Conservation (phyloP, 2,113 vertebrate species). For the Catagonus wagneri region DNA sequence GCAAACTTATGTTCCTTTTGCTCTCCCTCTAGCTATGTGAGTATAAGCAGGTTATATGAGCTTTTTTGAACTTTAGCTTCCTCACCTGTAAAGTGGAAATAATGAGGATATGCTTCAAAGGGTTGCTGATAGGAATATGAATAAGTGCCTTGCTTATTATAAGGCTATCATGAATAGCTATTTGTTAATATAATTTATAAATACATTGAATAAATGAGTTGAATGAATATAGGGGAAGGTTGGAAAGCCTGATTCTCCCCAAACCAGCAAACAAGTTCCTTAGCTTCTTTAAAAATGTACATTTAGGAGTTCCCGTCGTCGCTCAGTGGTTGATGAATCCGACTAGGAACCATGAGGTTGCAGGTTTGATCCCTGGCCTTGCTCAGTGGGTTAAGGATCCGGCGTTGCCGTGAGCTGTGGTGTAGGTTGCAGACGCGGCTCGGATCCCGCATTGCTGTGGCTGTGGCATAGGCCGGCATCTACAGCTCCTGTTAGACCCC, state of each 20-base stretch:
- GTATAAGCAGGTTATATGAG: background rate
- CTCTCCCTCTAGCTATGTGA: background rate
- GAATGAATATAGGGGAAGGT: background rate
- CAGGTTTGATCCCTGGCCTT: too few relatives aligned
- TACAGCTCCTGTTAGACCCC: too few relatives aligned
- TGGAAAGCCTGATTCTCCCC: background rate
- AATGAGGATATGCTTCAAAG: constrained; percentile 34
- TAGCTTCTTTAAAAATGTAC: background rate
- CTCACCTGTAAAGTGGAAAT: background rate
- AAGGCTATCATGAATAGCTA: background rate
- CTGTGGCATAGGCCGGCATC: too few relatives aligned
- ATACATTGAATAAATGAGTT: background rate
- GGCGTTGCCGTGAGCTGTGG: too few relatives aligned
- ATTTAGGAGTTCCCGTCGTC: constrained; percentile 20
- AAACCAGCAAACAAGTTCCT: background rate
- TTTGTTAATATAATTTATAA: constrained; percentile 6
- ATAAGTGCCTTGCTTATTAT: background rate
- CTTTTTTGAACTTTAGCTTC: constrained; percentile 11
- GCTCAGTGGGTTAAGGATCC: too few relatives aligned
- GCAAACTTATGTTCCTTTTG: background rate
- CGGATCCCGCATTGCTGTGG: too few relatives aligned
- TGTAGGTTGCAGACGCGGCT: too few relatives aligned
- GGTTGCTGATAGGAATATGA: background rate
- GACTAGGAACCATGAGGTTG: too few relatives aligned
- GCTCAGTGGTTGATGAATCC: too few relatives aligned